phyloP scores from a whole-genome alignment of 2,888 invertebrate species.

The Pardosa pseudoannulata region DNA sequence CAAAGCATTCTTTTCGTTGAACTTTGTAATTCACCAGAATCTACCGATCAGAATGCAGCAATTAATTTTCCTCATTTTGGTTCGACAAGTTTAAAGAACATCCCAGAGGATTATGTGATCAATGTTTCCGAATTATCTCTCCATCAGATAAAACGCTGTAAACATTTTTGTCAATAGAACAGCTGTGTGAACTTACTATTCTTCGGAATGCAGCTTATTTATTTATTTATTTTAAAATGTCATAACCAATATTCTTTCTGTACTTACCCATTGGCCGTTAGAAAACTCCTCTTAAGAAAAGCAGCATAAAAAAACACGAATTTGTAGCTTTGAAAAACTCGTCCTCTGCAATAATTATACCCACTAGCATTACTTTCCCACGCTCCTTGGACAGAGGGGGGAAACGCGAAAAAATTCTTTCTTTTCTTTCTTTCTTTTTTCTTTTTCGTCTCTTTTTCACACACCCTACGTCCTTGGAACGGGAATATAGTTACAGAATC shows the following conservation, averaged over 20 bases:
- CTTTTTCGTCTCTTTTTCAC: constrained; percentile 44
- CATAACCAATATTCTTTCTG: neutral
- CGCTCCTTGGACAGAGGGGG: constrained; percentile 43
- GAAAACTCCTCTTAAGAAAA: neutral
- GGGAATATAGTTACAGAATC: constrained; percentile 62
- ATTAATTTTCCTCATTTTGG: neutral
- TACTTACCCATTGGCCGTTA: constrained; percentile 7
- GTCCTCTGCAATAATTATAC: constrained; percentile 50
- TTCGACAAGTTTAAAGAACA: neutral
- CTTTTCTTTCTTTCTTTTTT: constrained; percentile 33
- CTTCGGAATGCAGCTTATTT: neutral
- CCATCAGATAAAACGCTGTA: neutral
- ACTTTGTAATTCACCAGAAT: too few relatives aligned
- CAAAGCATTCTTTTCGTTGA: too few relatives aligned
- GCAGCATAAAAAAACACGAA: constrained; percentile 14
- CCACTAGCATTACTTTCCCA: constrained; percentile 51
- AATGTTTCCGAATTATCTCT: neutral
- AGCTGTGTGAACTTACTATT: neutral
- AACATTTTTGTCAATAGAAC: neutral
- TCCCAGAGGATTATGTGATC: neutral
- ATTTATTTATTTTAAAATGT: neutral
- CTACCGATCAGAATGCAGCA: too few relatives aligned
- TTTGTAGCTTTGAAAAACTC: constrained; percentile 53
- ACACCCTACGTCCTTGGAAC: constrained; percentile 65
- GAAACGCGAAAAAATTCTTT: constrained; percentile 33